Percentiles rank a stretch among this genome's conserved stretches.
Conservation (phyloP, 2,113 vertebrate genomes). For the Chaetops frenatus region DNA sequence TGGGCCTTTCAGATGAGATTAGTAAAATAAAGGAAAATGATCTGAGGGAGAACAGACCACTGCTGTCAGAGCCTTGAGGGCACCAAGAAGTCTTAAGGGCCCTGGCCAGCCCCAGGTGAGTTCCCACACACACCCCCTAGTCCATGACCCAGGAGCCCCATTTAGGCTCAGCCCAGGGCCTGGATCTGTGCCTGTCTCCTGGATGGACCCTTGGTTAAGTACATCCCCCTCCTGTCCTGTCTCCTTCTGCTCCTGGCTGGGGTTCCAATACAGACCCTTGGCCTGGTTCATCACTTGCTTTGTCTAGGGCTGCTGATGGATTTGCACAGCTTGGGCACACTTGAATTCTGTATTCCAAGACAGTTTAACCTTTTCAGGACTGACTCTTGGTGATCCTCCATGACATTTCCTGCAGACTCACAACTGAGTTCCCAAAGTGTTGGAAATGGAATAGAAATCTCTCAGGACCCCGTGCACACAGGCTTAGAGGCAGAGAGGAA, state of each 20-base stretch:
- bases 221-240: not conserved
- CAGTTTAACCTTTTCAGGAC: not conserved
- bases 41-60: not conserved
- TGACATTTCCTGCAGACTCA: not conserved
- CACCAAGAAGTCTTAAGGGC: not conserved
- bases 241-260: not conserved
- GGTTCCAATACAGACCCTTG: not conserved
- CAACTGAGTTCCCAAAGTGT: not conserved
- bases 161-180: not conserved
- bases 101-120: too few species aligned
- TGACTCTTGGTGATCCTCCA: not conserved
- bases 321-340: not conserved
- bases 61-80: not conserved
- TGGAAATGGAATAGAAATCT: too few species aligned
- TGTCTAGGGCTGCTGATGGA: not conserved
- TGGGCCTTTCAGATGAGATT: accelerated
- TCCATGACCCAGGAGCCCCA: not conserved
- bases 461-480: too few species aligned
- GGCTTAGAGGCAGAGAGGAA: too few species aligned
- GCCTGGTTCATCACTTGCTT: not conserved
- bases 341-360: not conserved
- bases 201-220: not conserved
- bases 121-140: accelerated
- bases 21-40: not conserved
- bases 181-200: not conserved